These are phyloP conservation scores for Halcyon chelicuti DNA, from an alignment of 2,797 vertebrate species.

Conservation along the genomic window DNA sequence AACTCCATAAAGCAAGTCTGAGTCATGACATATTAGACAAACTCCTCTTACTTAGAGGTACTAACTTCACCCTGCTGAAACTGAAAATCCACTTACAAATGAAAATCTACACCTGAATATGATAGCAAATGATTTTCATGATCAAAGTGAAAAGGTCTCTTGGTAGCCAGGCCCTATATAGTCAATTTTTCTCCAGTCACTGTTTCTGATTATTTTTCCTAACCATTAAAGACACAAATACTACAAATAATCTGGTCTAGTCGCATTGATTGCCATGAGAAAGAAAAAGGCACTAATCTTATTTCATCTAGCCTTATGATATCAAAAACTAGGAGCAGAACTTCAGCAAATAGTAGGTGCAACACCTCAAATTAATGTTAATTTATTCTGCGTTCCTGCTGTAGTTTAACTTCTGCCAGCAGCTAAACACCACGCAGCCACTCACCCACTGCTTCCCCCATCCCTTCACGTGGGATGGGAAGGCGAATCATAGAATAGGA, in stretches of 20 bases:
- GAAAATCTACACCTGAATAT: neutral
- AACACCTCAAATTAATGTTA: neutral
- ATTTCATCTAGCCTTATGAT: neutral
- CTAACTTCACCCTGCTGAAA: neutral
- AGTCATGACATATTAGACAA: neutral
- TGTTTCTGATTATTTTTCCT: neutral
- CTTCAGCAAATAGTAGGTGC: neutral
- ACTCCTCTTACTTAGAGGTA: neutral
- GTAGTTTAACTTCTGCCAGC: too few relatives aligned
- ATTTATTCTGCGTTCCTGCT: neutral
- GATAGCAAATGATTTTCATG: neutral
- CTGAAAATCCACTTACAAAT: neutral
- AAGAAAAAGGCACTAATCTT: neutral
- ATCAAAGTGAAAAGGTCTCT: neutral
- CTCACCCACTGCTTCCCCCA: too few relatives aligned
- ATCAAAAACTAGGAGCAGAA: neutral
- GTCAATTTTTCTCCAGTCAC: neutral
- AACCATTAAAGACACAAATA: neutral
- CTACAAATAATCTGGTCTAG: neutral
- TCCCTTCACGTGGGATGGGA: too few relatives aligned
- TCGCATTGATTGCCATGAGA: neutral
- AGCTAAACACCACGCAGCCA: too few relatives aligned
- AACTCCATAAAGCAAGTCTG: neutral
- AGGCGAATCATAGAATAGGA: too few relatives aligned
- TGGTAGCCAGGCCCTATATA: neutral